phyloP scores from a whole-genome alignment of 2,888 invertebrate genomes.

The Cerceris rybyensis region DNA sequence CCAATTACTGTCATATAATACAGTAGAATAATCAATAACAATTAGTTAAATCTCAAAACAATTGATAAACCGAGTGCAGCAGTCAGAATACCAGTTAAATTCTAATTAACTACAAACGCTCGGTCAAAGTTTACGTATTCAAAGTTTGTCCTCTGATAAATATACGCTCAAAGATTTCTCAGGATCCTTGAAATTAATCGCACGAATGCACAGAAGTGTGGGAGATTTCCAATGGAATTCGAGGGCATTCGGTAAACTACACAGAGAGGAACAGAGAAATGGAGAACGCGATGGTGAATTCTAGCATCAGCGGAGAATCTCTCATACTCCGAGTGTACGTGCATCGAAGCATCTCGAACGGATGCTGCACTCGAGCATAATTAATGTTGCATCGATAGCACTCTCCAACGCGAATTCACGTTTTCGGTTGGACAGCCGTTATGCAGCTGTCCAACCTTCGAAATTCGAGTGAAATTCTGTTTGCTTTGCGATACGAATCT shows the following conservation, averaged over 20 bases:
- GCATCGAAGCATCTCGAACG: not conserved
- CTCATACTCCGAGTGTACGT: not conserved
- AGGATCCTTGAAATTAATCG: not conserved
- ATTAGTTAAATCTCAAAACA: too few species aligned
- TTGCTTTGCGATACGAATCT: constrained; percentile 2
- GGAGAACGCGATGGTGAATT: not conserved
- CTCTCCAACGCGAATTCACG: not conserved
- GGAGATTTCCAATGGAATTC: constrained; percentile 10
- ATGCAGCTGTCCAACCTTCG: not conserved
- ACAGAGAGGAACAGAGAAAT: too few species aligned
- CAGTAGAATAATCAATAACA: too few species aligned
- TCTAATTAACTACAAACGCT: too few species aligned
- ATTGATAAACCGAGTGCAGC: too few species aligned
- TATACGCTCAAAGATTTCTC: not conserved
- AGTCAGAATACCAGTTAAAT: too few species aligned
- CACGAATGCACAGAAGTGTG: not conserved
- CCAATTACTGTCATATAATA: too few species aligned
- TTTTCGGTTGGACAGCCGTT: not conserved
- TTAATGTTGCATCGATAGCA: constrained; percentile 18
- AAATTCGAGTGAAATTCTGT: constrained; percentile 4
- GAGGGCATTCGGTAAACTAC: not conserved
- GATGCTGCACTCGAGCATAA: constrained; percentile 5
- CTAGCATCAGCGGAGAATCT: not conserved
- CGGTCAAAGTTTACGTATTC: too few species aligned
- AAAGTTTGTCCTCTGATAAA: too few species aligned